Conservation (phyloP, 2,113 vertebrate species). For the Cavia porcellus region DNA sequence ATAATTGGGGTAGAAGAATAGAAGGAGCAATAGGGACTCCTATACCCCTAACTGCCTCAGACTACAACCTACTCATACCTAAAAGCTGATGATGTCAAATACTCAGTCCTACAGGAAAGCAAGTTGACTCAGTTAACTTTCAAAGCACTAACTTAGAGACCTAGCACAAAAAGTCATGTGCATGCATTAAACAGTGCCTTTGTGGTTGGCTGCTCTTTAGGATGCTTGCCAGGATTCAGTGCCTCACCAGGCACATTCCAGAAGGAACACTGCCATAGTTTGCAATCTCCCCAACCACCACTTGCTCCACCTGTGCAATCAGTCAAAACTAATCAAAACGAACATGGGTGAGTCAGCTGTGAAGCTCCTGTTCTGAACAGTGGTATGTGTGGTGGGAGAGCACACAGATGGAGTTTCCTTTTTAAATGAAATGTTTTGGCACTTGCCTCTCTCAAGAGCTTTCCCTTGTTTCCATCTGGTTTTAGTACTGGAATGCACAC, state of each 20-base stretch:
- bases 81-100: background rate
- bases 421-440: slow-evolving; percentile 82
- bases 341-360: slow-evolving; percentile 65
- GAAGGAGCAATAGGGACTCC: background rate
- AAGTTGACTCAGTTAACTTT: too few species aligned
- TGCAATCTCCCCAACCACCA: background rate
- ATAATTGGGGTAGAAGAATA: background rate
- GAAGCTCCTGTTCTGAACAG: slow-evolving; percentile 52
- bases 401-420: slow-evolving; percentile 83
- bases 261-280: background rate
- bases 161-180: background rate
- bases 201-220: background rate
- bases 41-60: background rate
- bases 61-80: background rate
- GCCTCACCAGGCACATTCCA: background rate
- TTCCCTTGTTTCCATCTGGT: slow-evolving; percentile 82
- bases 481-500: slow-evolving; percentile 68
- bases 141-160: background rate
- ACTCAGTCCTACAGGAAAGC: background rate
- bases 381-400: slow-evolving; percentile 69
- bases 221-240: background rate
- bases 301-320: slow-evolving; percentile 69
- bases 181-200: background rate
- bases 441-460: slow-evolving; percentile 75
- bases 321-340: slow-evolving; percentile 51